Conservation (phyloP, 2,888 invertebrate genomes). For the Dicranocentrus wangi region DNA sequence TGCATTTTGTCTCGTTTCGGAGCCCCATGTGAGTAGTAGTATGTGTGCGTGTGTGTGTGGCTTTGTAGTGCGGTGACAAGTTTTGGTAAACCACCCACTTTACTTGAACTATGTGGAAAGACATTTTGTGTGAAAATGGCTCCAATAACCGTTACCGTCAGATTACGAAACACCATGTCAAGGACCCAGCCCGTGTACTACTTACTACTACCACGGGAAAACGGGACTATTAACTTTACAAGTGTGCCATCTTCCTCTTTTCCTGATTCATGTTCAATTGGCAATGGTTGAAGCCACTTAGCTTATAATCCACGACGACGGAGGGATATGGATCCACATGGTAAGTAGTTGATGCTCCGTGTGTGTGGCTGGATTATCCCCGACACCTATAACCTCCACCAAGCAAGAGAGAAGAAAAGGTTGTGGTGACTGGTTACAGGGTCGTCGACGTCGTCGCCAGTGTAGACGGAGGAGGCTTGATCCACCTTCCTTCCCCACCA, state of each 20-base stretch:
- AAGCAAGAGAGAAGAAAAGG: no score
- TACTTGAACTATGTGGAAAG: slow-evolving; percentile 57
- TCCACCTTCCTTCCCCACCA: no score
- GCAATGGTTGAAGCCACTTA: slow-evolving; percentile 2
- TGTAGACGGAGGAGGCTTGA: no score
- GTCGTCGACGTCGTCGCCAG: no score
- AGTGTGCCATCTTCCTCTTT: background rate
- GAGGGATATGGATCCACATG: background rate
- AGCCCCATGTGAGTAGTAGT: no score
- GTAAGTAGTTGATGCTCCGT: background rate
- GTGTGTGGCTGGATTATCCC: no score
- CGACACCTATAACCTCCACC: no score
- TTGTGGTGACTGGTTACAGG: no score
- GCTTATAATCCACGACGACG: background rate
- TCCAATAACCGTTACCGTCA: slow-evolving; percentile 61
- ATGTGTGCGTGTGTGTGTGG: slow-evolving; percentile 27
- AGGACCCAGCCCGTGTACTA: background rate
- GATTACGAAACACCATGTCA: slow-evolving; percentile 57
- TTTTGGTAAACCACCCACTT: slow-evolving; percentile 53
- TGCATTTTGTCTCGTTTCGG: background rate
- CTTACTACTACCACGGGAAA: background rate
- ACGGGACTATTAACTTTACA: slow-evolving; percentile 11
- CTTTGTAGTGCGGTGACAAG: slow-evolving; percentile 56
- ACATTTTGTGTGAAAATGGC: slow-evolving; percentile 48
- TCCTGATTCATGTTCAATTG: slow-evolving; percentile 19